Conservation (phyloP, 2,888 invertebrate genomes). For the Orchesella flavescens region DNA sequence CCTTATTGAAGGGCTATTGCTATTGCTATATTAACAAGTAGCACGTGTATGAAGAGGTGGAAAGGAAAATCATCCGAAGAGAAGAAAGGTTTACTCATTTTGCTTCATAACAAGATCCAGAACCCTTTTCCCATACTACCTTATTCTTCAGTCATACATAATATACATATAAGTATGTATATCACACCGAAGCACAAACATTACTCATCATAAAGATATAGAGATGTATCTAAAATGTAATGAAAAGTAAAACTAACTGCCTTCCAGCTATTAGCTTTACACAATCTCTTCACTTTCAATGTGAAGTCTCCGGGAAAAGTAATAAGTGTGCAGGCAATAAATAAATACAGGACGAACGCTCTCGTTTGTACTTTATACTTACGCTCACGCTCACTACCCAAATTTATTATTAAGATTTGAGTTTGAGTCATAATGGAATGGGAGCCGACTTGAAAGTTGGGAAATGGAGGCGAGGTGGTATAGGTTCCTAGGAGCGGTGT, state of each 20-base stretch:
- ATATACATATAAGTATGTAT: too few relatives aligned
- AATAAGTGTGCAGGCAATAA: slow-evolving; percentile 19
- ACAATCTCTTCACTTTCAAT: slow-evolving; percentile 1
- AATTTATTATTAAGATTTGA: too few relatives aligned
- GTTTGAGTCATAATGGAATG: too few relatives aligned
- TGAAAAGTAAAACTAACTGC: slow-evolving; percentile 13
- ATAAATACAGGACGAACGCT: slow-evolving; percentile 5
- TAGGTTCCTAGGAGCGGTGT: too few relatives aligned
- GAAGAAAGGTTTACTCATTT: background rate
- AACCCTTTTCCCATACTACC: slow-evolving; percentile 13
- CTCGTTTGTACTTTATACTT: background rate
- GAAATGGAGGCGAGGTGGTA: too few relatives aligned
- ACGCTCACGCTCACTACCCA: background rate
- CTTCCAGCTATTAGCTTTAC: slow-evolving; percentile 23
- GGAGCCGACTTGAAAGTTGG: too few relatives aligned
- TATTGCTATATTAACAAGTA: too few relatives aligned
- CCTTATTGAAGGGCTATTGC: too few relatives aligned
- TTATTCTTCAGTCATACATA: background rate
- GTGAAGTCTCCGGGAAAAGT: background rate
- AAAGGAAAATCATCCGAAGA: too few relatives aligned
- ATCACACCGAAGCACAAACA: too few relatives aligned
- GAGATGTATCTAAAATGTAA: background rate
- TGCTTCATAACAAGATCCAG: slow-evolving; percentile 15
- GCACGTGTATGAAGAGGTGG: too few relatives aligned
- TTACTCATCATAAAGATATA: too few relatives aligned